These are phyloP conservation scores for Petaurus breviceps DNA, from an alignment of 2,113 vertebrate species.

Conservation along the genomic window DNA sequence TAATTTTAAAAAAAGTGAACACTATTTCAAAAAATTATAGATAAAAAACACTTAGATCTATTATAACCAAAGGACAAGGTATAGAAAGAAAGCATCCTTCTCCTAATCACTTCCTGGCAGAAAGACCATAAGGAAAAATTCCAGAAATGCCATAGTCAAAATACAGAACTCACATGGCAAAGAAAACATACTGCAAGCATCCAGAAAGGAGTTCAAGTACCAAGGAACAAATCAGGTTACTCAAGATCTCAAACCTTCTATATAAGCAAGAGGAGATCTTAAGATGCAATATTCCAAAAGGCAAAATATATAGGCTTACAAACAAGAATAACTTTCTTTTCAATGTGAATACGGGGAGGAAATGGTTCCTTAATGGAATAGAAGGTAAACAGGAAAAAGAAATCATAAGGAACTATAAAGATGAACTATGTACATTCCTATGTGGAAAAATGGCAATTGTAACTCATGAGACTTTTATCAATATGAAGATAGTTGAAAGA, in stretches of 20 bases:
- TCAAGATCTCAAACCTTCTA: neutral
- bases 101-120: neutral
- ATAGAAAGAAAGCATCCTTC: neutral
- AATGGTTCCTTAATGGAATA: no score
- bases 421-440: no score
- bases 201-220: neutral
- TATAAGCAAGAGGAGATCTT: neutral
- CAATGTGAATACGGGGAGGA: no score
- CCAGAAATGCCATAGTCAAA: neutral
- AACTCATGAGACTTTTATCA: no score
- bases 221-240: neutral
- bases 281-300: neutral
- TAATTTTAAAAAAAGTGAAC: neutral
- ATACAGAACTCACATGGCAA: neutral
- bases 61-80: neutral
- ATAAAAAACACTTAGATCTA: neutral
- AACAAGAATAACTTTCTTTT: neutral
- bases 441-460: no score
- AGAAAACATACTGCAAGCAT: neutral
- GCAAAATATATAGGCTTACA: neutral
- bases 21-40: neutral
- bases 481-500: no score
- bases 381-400: no score
- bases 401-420: no score
- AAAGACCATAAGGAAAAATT: neutral